Percentiles rank a stretch among this genome's conserved stretches.
These are phyloP conservation scores for Proteles cristata DNA, from an alignment of 2,113 vertebrate species.

Conservation along the genomic window DNA sequence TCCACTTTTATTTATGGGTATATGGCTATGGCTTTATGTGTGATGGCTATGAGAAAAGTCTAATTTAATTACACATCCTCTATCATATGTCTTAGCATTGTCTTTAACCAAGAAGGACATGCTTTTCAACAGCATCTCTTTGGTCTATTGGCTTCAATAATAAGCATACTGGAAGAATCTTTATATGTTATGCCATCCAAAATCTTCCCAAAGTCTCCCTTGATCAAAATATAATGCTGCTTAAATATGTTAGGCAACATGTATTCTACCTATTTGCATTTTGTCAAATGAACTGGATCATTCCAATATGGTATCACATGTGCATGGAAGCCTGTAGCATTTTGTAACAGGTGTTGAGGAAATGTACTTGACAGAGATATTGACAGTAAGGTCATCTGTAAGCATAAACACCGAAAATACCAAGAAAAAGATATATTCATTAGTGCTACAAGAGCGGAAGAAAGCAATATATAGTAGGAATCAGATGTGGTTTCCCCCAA, in stretches of 20 bases:
- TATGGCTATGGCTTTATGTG: background rate
- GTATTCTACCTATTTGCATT: conserved; percentile 87
- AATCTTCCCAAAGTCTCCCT: conserved; percentile 68
- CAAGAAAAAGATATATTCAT: conserved; percentile 33
- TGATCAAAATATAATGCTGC: conserved; percentile 54
- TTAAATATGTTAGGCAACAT: conserved; percentile 78
- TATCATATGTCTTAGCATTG: conserved; percentile 61
- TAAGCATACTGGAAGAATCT: conserved; percentile 79
- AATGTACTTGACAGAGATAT: conserved; percentile 81
- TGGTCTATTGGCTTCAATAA: conserved; percentile 80
- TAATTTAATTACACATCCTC: conserved; percentile 80
- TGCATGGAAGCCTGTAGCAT: conserved; percentile 86
- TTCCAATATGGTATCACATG: conserved; percentile 95
- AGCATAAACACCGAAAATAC: conserved; percentile 73
- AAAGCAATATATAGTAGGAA: background rate
- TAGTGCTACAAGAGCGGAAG: background rate
- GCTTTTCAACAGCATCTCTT: conserved; percentile 74
- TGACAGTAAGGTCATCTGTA: conserved; percentile 84
- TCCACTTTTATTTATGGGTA: background rate
- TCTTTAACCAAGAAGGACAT: conserved; percentile 68
- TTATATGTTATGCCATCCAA: background rate
- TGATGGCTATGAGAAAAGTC: background rate
- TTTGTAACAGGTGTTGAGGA: conserved; percentile 90
- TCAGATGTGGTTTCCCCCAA: background rate
- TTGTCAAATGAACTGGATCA: conserved; percentile 91